Conservation (phyloP, 2,888 invertebrate species). For the Pyrocoelia pectoralis region DNA sequence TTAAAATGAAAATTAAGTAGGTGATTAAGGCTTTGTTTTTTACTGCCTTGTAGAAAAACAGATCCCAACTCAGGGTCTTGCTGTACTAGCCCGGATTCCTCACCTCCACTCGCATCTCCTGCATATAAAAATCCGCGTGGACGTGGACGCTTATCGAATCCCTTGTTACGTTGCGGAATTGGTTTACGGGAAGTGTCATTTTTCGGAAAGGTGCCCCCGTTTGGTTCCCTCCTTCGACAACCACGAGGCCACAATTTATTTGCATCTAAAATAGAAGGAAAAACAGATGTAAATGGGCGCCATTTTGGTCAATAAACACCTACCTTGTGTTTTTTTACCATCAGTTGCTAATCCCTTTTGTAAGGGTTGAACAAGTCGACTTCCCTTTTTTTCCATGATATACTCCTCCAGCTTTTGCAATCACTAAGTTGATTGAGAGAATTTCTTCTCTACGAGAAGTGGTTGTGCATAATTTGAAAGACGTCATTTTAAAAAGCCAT, state of each 20-base stretch:
- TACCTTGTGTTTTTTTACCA: constrained; percentile 77
- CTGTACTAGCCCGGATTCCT: constrained; percentile 69
- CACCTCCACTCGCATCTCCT: constrained; percentile 70
- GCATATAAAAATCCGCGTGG: constrained; percentile 68
- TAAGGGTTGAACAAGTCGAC: constrained; percentile 73
- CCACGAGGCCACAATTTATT: constrained; percentile 70
- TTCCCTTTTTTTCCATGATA: constrained; percentile 81
- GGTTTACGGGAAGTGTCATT: constrained; percentile 76
- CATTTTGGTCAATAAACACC: constrained; percentile 49
- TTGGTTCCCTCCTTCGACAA: constrained; percentile 71
- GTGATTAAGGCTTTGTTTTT: constrained; percentile 93
- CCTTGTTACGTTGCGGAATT: constrained; percentile 69
- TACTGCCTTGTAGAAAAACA: constrained; percentile 83
- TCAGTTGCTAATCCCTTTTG: constrained; percentile 77
- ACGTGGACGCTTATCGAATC: constrained; percentile 76
- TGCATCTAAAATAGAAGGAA: constrained; percentile 55
- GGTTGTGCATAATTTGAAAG: constrained; percentile 71
- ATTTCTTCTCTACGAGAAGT: constrained; percentile 77
- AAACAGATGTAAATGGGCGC: constrained; percentile 42
- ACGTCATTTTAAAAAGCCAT: constrained; percentile 87
- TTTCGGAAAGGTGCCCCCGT: constrained; percentile 63
- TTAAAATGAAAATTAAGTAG: constrained; percentile 91
- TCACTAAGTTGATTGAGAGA: constrained; percentile 62
- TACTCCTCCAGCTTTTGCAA: constrained; percentile 54
- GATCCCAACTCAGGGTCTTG: constrained; percentile 80